Conservation (phyloP, 2,113 vertebrate species). For the Abramis brama region DNA sequence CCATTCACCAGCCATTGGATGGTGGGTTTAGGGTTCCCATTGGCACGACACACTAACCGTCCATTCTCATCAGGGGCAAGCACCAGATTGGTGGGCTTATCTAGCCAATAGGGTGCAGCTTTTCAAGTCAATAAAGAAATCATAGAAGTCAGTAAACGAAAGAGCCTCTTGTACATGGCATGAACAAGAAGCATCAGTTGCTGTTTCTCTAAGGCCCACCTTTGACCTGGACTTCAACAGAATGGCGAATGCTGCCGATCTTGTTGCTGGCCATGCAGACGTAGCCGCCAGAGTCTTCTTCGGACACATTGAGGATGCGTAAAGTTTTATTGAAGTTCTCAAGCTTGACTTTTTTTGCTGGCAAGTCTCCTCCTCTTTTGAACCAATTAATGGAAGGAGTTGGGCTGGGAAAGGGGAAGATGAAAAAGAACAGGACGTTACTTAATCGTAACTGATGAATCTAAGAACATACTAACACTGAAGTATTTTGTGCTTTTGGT, state of each 20-base stretch:
- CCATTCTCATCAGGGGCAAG: constrained; percentile 90
- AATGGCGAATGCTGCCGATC: constrained; percentile 91
- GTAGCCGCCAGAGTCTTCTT: constrained; percentile 94
- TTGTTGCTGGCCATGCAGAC: constrained; percentile 94
- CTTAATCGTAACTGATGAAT: neutral
- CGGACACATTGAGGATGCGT: constrained; percentile 85
- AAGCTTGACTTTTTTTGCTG: constrained; percentile 82
- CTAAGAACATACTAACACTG: neutral
- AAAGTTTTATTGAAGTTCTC: constrained; percentile 94
- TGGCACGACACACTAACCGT: constrained; percentile 90
- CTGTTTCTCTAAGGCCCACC: constrained; percentile 77
- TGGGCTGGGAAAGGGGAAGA: constrained; percentile 74
- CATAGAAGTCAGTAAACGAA: neutral
- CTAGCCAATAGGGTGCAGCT: constrained; percentile 97
- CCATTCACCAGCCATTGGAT: constrained; percentile 94
- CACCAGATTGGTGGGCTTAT: constrained; percentile 89
- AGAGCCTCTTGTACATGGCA: neutral
- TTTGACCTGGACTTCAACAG: constrained; percentile 95
- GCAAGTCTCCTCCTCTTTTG: constrained; percentile 93
- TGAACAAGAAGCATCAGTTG: neutral
- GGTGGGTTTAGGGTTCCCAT: constrained; percentile 91
- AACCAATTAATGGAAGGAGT: constrained; percentile 92
- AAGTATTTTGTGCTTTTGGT: neutral
- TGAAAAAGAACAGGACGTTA: neutral
- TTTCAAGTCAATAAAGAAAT: neutral